These are phyloP conservation scores for Epinephelus lanceolatus DNA, from an alignment of 2,113 vertebrate species.

Conservation along the genomic window DNA sequence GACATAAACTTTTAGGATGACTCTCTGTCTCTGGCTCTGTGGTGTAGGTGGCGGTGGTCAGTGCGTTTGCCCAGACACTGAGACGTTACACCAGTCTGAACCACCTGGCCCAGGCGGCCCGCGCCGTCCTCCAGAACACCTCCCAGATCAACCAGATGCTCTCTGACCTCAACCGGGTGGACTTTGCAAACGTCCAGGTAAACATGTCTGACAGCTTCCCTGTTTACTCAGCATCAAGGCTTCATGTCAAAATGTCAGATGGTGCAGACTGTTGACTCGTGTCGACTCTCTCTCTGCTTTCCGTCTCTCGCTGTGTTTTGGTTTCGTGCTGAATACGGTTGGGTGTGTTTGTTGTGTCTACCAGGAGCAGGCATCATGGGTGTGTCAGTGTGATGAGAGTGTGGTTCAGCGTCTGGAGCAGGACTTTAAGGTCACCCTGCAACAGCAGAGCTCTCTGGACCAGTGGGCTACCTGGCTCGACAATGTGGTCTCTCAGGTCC, in stretches of 20 bases:
- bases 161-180: slow-evolving; percentile 97
- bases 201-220: not conserved
- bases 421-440: slow-evolving; percentile 97
- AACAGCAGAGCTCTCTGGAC: slow-evolving; percentile 98
- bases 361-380: slow-evolving; percentile 99
- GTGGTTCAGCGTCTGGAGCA: slow-evolving; percentile 96
- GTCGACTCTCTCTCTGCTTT: not conserved
- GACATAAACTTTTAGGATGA: not conserved
- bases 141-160: slow-evolving; percentile 99
- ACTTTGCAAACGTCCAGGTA: slow-evolving; percentile 98
- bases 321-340: not conserved
- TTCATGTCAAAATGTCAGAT: not conserved
- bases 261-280: accelerated
- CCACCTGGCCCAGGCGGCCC: slow-evolving; percentile 96
- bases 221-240: not conserved
- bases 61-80: slow-evolving; percentile 95
- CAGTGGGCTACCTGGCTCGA: slow-evolving; percentile 98
- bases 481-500: slow-evolving; percentile 94
- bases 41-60: slow-evolving; percentile 92
- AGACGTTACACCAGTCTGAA: slow-evolving; percentile 97
- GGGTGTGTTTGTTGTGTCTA: slow-evolving; percentile 27
- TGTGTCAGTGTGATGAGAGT: slow-evolving; percentile 97
- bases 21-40: not conserved
- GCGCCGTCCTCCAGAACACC: slow-evolving; percentile 97
- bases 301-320: not conserved